These are phyloP conservation scores for Polyergus mexicanus DNA, from an alignment of 1,140 invertebrate species.

Conservation along the genomic window DNA sequence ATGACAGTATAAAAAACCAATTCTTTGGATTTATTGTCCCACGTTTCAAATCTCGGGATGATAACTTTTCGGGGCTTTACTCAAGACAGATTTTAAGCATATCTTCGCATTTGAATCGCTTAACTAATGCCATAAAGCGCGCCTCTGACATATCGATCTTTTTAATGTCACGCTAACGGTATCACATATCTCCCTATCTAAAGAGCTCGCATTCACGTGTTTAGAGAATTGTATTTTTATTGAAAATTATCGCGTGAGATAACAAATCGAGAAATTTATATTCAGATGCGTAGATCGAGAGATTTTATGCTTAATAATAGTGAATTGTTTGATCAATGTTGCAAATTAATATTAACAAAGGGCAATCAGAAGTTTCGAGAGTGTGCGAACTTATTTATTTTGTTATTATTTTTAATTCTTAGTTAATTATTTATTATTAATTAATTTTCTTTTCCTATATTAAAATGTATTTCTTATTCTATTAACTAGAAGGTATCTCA, in stretches of 20 bases:
- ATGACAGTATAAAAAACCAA: background rate
- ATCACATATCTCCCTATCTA: constrained; percentile 34
- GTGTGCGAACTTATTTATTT: background rate
- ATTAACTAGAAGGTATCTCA: background rate
- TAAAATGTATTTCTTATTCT: background rate
- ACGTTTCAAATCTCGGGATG: background rate
- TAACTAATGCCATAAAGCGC: constrained; percentile 7
- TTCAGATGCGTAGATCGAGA: background rate
- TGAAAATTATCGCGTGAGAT: background rate
- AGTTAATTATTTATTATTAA: background rate
- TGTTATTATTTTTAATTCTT: background rate
- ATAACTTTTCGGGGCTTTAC: background rate
- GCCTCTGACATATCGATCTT: constrained; percentile 37
- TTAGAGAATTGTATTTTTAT: constrained; percentile 62
- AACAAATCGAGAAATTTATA: constrained; percentile 32
- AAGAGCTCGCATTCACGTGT: background rate
- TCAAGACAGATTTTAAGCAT: background rate
- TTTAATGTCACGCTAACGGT: constrained; percentile 65
- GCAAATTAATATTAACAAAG: background rate
- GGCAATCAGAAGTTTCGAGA: background rate
- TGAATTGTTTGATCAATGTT: background rate
- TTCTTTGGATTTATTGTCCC: constrained; percentile 1
- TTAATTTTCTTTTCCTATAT: background rate
- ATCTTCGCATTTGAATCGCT: constrained; percentile 4
- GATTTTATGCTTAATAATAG: constrained; percentile 2